These are phyloP conservation scores for Eupithecia exiguata DNA, from an alignment of 2,888 invertebrate genomes.

Conservation along the genomic window DNA sequence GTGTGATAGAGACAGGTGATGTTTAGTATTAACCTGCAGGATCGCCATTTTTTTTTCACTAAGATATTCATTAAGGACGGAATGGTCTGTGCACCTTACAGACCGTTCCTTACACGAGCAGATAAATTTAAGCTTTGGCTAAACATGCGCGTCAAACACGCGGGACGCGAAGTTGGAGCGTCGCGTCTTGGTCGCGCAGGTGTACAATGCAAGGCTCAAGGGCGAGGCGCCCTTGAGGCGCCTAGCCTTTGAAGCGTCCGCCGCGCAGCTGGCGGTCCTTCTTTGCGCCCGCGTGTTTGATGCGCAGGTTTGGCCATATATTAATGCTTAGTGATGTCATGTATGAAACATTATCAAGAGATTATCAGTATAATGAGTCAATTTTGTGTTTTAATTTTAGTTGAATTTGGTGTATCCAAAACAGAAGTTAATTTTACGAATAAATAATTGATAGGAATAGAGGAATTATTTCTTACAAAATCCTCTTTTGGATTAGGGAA, in stretches of 20 bases:
- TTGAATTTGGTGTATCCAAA: not conserved
- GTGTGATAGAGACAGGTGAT: constrained; percentile 11
- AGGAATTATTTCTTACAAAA: not conserved
- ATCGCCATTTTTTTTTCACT: not conserved
- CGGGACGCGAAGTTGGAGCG: no score
- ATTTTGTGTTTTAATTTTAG: not conserved
- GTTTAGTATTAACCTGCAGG: not conserved
- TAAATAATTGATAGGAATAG: not conserved
- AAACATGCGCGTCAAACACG: no score
- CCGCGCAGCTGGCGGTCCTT: no score
- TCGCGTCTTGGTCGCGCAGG: no score
- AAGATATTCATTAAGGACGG: not conserved
- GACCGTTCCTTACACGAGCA: not conserved
- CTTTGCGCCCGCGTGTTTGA: no score
- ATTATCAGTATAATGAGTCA: not conserved
- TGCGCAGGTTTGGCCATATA: no score
- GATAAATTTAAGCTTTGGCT: no score
- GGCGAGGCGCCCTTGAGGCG: no score
- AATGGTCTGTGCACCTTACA: no score
- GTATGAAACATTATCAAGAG: not conserved
- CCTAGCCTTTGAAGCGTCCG: no score
- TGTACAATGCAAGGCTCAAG: no score
- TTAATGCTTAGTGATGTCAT: not conserved
- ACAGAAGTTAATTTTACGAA: not conserved
- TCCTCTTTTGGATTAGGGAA: not conserved